Conservation (phyloP, 2,113 vertebrate genomes). For the Pedetes capensis region DNA sequence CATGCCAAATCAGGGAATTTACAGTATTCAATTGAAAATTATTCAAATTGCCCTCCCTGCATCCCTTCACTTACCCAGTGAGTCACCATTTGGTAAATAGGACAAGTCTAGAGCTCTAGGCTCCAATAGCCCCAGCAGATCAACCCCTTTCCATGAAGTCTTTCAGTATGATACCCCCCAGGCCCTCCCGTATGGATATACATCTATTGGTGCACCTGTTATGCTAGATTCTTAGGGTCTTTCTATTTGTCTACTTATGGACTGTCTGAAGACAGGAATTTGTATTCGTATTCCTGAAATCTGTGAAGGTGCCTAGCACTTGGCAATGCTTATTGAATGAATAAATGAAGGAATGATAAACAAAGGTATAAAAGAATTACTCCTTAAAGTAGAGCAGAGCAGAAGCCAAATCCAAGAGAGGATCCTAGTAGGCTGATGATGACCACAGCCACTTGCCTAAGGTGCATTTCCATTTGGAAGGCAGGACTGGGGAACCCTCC, state of each 20-base stretch:
- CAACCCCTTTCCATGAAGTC: not conserved
- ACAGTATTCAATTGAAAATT: not conserved
- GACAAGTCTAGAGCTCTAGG: not conserved
- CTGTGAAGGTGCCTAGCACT: not conserved
- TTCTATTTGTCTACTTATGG: not conserved
- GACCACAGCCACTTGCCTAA: not conserved
- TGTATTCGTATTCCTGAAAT: not conserved
- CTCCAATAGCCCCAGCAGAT: not conserved
- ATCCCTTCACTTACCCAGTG: not conserved
- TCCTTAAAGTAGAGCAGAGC: not conserved
- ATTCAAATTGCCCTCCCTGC: not conserved
- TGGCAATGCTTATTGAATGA: no score
- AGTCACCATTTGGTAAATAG: not conserved
- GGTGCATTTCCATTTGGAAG: not conserved
- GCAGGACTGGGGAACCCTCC: no score
- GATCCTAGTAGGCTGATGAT: not conserved
- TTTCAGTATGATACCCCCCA: not conserved
- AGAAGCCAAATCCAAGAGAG: not conserved
- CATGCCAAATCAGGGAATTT: not conserved
- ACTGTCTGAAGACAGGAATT: no score
- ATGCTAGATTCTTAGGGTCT: not conserved
- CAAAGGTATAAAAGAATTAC: not conserved
- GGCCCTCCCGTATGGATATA: no score
- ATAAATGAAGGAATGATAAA: not conserved
- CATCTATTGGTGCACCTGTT: not conserved